phyloP scores from a whole-genome alignment of 2,797 vertebrate genomes.

The Eulemur albifrons region DNA sequence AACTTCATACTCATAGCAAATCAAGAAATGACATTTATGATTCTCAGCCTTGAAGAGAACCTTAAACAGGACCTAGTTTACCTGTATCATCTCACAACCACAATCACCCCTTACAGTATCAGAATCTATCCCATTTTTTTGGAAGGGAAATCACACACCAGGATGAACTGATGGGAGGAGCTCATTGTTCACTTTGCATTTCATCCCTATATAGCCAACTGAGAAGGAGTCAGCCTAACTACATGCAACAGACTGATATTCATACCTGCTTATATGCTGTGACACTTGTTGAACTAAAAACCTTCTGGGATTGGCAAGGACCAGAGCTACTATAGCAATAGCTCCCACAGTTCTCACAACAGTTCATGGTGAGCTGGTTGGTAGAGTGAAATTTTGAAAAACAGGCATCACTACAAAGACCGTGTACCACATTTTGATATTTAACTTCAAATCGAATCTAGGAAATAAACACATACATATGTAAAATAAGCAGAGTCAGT shows the following conservation, averaged over 20 bases:
- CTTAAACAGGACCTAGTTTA: not conserved
- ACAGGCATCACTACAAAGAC: slow-evolving; percentile 94
- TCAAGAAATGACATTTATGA: not conserved
- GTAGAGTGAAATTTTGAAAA: slow-evolving; percentile 92
- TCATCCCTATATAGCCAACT: not conserved
- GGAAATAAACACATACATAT: not conserved
- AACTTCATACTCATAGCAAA: not conserved
- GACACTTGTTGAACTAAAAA: slow-evolving; percentile 90
- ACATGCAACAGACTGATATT: not conserved
- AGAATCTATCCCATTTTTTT: not conserved
- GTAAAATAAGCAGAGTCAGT: slow-evolving; percentile 4
- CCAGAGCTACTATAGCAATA: slow-evolving; percentile 90
- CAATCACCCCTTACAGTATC: not conserved
- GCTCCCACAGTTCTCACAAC: slow-evolving; percentile 91
- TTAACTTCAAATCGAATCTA: slow-evolving; percentile 96
- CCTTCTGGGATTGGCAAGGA: slow-evolving; percentile 88
- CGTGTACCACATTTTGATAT: slow-evolving; percentile 90
- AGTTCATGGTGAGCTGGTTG: slow-evolving; percentile 93
- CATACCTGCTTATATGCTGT: slow-evolving; percentile 91
- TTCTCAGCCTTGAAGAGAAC: not conserved
- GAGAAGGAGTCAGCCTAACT: not conserved
- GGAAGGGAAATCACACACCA: not conserved
- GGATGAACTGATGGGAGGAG: not conserved
- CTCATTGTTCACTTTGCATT: not conserved
- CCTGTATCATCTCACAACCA: not conserved